These are phyloP conservation scores for Rhodinocichla rosea DNA, from an alignment of 2,113 vertebrate species.

Conservation along the genomic window DNA sequence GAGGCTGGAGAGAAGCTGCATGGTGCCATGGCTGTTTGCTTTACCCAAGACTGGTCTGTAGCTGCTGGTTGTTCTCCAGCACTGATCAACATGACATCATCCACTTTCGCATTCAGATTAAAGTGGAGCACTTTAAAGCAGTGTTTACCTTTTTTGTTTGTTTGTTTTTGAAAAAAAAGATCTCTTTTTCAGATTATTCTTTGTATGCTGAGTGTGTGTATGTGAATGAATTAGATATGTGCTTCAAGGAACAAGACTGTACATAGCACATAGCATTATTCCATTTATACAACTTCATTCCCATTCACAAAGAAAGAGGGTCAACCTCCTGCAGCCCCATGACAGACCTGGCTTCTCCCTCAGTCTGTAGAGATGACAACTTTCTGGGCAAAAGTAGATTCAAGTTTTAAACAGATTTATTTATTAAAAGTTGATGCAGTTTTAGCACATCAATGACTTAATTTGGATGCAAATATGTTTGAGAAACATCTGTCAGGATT, in stretches of 20 bases:
- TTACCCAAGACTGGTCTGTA: not conserved
- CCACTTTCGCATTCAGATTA: not conserved
- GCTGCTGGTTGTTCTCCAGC: not conserved
- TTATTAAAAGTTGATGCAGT: not conserved
- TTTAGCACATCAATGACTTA: not conserved
- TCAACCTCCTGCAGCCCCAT: not conserved
- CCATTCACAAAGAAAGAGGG: not conserved
- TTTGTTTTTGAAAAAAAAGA: not conserved
- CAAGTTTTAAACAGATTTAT: not conserved
- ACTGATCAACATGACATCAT: not conserved
- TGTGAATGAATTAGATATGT: not conserved
- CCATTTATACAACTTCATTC: not conserved
- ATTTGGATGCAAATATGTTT: not conserved
- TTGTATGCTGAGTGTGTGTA: not conserved
- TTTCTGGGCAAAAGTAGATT: not conserved
- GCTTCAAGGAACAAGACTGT: not conserved
- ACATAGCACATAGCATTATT: not conserved
- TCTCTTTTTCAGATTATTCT: not conserved
- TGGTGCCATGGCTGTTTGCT: not conserved
- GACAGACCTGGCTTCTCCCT: not conserved
- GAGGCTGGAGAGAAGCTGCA: not conserved
- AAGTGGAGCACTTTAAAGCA: not conserved
- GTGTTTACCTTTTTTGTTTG: not conserved
- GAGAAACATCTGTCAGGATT: not conserved
- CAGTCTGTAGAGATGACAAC: not conserved